Evolutionary conservation across 2,113 vertebrate genomes (phyloP).

Genomic region (Pipra filicauda): DNA sequence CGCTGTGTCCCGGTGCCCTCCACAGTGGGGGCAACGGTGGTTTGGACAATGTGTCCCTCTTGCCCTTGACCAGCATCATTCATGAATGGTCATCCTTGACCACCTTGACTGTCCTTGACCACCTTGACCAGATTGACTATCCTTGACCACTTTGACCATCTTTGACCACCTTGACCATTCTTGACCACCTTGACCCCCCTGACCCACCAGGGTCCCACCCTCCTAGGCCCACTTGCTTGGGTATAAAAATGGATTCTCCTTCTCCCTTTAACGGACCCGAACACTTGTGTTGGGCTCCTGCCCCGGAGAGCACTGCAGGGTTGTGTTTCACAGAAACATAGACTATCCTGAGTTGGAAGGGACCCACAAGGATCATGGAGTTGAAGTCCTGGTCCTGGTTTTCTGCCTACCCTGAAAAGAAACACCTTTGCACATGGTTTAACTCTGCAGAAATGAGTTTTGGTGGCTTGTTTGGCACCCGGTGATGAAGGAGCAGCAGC

Average conservation of each 20-base stretch:
- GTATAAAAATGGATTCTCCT: not conserved
- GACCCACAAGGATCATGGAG: fast-evolving
- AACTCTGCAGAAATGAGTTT: not conserved
- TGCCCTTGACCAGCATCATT: not conserved
- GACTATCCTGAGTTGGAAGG: not conserved
- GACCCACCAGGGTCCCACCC: not conserved
- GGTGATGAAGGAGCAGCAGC: not conserved
- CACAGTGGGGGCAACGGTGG: fast-evolving
- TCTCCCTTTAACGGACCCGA: not conserved
- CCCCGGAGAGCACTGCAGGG: not conserved
- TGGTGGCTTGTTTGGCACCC: not conserved
- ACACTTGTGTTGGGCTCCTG: not conserved
- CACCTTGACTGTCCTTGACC: not conserved
- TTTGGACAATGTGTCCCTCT: not conserved
- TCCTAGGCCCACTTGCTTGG: not conserved
- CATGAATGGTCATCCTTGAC: too few relatives aligned
- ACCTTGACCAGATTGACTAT: too few relatives aligned
- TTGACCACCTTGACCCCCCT: not conserved
- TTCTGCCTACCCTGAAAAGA: not conserved
- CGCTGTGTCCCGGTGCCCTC: not conserved
- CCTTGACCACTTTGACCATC: fast-evolving
- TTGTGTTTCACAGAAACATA: fast-evolving
- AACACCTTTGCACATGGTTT: not conserved
- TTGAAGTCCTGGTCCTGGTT: not conserved
- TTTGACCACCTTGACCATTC: not conserved